Evolutionary conservation across 2,888 invertebrate species (phyloP), one percentile per base, ranked within the genome.

Genomic region (Exocentrus adspersus): DNA sequence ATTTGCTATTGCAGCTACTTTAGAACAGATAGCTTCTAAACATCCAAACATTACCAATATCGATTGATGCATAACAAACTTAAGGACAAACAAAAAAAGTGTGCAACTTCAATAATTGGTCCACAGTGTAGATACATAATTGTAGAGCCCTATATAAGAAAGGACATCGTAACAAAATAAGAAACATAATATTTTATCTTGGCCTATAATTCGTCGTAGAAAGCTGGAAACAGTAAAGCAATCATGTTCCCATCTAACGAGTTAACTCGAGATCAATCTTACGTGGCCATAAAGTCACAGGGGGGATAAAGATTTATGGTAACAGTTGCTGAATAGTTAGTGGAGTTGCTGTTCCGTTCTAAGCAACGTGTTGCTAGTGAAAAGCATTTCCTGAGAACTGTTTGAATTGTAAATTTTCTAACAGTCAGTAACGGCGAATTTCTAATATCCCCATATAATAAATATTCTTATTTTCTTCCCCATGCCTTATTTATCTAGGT

Each of bases 181-280:
- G 10, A 41, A 6, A 42, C 19, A 42, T 17, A 17, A 16, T 42
- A 42, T 42, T 42, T 19, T 6, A 42, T 46, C 21, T 19, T 46
- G 46, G 21, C 21, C 19, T n/a, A 46, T 46, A 46, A 20, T 20
- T 46, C 21, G n/a, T 20, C 12, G 9, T 24, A 7, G 24, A 24
- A 24, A 24, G 12, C 14, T 37, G 46, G 24, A 45, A 46, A 32
- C 46, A 30, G 24, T 32, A 32, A 57, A 28, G 56, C 56, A 20
- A 57, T 57, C 30, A 46, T 28, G 45, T 45, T 57, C 46, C 30
- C 30, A 46, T 57, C 45, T 57, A 32, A 57, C 30, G 45, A 57
- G 56, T 57, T 57, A 57, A 57, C 56, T 57, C 46, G 46, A 57
- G 56, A 57, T 57, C 56, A 57, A 57, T 57, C 56, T 57, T 57